Evolutionary conservation across 1,140 invertebrate genomes (phyloP).

Genomic region (Dreissena rostriformis): DNA sequence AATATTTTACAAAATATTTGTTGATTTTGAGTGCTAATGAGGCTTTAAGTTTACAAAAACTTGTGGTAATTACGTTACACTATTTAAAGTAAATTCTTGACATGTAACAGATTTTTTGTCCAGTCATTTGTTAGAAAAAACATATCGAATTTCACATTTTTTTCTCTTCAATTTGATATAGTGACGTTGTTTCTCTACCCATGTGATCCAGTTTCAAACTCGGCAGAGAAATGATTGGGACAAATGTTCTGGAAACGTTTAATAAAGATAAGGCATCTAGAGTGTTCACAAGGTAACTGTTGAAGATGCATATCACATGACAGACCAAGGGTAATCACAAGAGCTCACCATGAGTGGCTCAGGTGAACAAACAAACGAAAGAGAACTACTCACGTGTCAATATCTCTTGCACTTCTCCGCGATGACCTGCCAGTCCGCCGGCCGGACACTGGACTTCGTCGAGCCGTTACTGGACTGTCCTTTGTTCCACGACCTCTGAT

Average conservation of each 20-base stretch:
- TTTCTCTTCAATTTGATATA: not conserved
- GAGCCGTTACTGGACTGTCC: conserved; percentile 33
- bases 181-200: not conserved
- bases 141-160: not conserved
- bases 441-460: conserved; percentile 22
- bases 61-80: not conserved
- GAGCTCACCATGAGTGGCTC: not conserved
- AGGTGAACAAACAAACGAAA: not conserved
- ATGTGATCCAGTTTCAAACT: no score
- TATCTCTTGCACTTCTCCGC: not conserved
- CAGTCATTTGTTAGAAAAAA: not conserved
- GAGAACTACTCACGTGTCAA: not conserved
- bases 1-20: not conserved
- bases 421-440: not conserved
- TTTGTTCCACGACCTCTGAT: conserved; percentile 40
- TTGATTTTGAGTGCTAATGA: not conserved
- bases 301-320: not conserved
- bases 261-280: not conserved
- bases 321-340: not conserved
- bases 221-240: no score
- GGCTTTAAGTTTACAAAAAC: not conserved
- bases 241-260: no score
- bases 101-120: not conserved
- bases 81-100: not conserved
- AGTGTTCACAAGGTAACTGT: not conserved